These are phyloP conservation scores for Brachyhypopomus occidentalis DNA, from an alignment of 2,113 vertebrate genomes.

Conservation along the genomic window DNA sequence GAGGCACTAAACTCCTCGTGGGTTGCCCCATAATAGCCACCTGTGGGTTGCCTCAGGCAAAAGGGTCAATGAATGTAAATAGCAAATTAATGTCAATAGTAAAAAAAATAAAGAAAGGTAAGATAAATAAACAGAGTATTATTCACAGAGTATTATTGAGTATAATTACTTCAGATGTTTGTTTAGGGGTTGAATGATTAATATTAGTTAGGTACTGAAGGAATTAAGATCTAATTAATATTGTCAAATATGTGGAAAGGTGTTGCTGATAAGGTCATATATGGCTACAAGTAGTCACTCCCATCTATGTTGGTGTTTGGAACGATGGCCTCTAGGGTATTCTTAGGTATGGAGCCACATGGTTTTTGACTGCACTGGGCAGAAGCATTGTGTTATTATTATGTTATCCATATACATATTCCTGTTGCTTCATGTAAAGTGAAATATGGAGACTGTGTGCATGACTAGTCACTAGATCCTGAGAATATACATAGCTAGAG, in stretches of 20 bases:
- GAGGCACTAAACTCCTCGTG: constrained; percentile 29
- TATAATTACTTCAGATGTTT: neutral
- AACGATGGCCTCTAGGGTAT: neutral
- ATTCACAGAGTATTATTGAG: no score
- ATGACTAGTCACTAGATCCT: no score
- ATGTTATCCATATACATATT: no score
- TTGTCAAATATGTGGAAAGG: neutral
- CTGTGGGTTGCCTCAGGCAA: neutral
- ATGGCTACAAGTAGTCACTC: neutral
- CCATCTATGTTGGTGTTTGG: neutral
- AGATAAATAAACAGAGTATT: neutral
- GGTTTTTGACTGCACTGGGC: neutral
- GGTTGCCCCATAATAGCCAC: neutral
- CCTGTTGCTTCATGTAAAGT: neutral
- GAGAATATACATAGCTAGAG: neutral
- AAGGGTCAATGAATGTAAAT: neutral
- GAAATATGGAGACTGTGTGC: neutral
- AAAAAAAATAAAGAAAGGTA: neutral
- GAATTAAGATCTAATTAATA: neutral
- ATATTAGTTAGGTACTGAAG: neutral
- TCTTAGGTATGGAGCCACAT: neutral
- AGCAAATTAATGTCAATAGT: neutral
- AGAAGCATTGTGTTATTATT: neutral
- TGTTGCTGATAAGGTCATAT: neutral
- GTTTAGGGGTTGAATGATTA: neutral